phyloP scores from a whole-genome alignment of 2,888 invertebrate species.

The Germaria angustata region DNA sequence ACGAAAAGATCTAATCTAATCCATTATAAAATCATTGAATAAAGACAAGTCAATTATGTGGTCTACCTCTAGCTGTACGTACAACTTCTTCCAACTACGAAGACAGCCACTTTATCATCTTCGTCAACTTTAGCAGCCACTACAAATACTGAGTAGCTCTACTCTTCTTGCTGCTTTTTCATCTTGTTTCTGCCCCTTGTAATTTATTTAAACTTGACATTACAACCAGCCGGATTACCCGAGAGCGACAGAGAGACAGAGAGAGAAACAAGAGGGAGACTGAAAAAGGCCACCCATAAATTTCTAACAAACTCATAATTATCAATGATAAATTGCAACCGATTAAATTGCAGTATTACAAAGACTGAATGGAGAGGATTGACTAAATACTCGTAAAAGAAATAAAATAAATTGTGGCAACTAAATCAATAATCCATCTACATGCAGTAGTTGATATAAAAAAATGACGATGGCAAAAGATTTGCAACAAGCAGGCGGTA shows the following conservation, averaged over 20 bases:
- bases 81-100: slow-evolving; percentile 1
- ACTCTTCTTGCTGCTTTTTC: background rate
- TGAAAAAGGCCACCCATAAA: slow-evolving; percentile 52
- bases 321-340: slow-evolving; percentile 63
- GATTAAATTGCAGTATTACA: slow-evolving; percentile 55
- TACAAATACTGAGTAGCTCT: background rate
- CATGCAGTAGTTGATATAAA: slow-evolving; percentile 9
- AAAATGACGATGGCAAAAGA: background rate
- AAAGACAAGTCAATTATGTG: slow-evolving; percentile 62
- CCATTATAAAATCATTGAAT: slow-evolving; percentile 65
- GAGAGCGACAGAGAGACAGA: background rate
- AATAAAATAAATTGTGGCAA: slow-evolving; percentile 35
- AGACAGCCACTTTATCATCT: slow-evolving; percentile 38
- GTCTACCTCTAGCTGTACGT: slow-evolving; percentile 37
- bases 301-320: slow-evolving; percentile 57
- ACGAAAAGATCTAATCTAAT: slow-evolving; percentile 62
- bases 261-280: background rate
- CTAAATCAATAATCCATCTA: slow-evolving; percentile 46
- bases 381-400: too few species aligned
- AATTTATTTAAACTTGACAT: too few species aligned
- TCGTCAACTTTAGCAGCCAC: slow-evolving; percentile 6
- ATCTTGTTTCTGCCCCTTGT: background rate
- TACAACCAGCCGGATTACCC: slow-evolving; percentile 6
- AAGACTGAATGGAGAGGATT: too few species aligned
- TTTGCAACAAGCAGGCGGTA: background rate